Percentiles rank a stretch among this genome's conserved stretches.
Conservation (phyloP, 2,113 vertebrate species). For the Scolopax mira region DNA sequence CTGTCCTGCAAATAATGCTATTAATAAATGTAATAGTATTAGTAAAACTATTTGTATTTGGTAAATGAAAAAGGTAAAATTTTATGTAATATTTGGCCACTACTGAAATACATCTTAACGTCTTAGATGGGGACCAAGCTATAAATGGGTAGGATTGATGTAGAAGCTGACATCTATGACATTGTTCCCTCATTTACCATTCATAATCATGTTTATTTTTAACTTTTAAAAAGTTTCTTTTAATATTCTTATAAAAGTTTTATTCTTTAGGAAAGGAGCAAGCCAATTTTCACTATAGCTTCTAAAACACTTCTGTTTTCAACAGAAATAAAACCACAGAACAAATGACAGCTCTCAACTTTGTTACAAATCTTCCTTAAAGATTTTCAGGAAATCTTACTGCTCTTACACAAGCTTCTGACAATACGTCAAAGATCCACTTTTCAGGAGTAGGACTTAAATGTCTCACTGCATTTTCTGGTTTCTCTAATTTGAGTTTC, state of each 20-base stretch:
- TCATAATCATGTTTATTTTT: not conserved
- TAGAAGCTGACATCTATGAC: not conserved
- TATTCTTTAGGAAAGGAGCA: not conserved
- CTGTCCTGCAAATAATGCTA: not conserved
- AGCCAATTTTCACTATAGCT: not conserved
- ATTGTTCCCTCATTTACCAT: not conserved
- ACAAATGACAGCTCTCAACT: not conserved
- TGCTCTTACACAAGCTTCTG: not conserved
- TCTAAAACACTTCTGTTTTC: not conserved
- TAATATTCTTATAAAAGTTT: not conserved
- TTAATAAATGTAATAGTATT: not conserved
- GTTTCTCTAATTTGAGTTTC: not conserved
- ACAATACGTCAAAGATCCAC: not conserved
- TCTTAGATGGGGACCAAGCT: not conserved
- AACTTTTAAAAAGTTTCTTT: no score
- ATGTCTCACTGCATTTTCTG: not conserved
- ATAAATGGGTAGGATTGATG: not conserved
- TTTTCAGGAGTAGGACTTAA: not conserved
- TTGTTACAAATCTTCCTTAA: no score
- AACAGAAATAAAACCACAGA: not conserved
- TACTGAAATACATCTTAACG: not conserved
- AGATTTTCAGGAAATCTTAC: not conserved
- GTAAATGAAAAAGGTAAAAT: not conserved
- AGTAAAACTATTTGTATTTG: not conserved
- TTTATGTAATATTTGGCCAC: not conserved